Conservation (phyloP, 2,113 vertebrate species). For the Brienomyrus longianalis region DNA sequence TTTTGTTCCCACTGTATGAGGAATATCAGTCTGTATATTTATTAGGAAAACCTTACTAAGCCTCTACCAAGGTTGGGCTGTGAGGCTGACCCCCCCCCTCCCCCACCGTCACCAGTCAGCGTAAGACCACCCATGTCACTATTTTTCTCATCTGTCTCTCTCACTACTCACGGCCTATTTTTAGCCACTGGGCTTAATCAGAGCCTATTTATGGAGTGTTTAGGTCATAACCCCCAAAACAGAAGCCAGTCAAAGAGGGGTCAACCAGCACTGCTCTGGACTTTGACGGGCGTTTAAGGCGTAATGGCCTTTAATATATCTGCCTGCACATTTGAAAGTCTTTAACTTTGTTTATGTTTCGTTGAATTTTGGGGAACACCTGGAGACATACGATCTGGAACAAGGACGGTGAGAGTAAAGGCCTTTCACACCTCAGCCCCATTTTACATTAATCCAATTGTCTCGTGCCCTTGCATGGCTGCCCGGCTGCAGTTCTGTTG, state of each 20-base stretch:
- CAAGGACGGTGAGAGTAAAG: slow-evolving; percentile 25
- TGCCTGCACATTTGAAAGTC: slow-evolving; percentile 59
- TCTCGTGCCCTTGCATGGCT: not conserved
- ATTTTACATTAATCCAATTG: slow-evolving; percentile 36
- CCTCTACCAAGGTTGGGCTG: not conserved
- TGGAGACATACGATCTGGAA: slow-evolving; percentile 33
- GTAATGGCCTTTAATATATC: slow-evolving; percentile 58
- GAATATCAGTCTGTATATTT: not conserved
- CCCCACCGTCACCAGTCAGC: not conserved
- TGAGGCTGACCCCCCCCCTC: not conserved
- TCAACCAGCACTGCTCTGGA: slow-evolving; percentile 56
- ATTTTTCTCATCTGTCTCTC: slow-evolving; percentile 6
- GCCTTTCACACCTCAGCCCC: slow-evolving; percentile 31
- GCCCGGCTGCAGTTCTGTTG: not conserved
- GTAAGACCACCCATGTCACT: not conserved
- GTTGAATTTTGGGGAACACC: slow-evolving; percentile 43
- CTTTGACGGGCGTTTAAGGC: slow-evolving; percentile 55
- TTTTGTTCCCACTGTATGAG: not conserved
- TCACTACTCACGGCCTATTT: slow-evolving; percentile 39
- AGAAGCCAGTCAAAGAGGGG: slow-evolving; percentile 51
- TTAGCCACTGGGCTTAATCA: slow-evolving; percentile 59
- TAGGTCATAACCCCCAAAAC: slow-evolving; percentile 56
- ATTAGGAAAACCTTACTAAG: not conserved
- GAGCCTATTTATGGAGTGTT: slow-evolving; percentile 52
- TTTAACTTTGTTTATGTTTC: slow-evolving; percentile 53